Conservation (phyloP, 2,888 invertebrate species). For the Cheilosia soror region DNA sequence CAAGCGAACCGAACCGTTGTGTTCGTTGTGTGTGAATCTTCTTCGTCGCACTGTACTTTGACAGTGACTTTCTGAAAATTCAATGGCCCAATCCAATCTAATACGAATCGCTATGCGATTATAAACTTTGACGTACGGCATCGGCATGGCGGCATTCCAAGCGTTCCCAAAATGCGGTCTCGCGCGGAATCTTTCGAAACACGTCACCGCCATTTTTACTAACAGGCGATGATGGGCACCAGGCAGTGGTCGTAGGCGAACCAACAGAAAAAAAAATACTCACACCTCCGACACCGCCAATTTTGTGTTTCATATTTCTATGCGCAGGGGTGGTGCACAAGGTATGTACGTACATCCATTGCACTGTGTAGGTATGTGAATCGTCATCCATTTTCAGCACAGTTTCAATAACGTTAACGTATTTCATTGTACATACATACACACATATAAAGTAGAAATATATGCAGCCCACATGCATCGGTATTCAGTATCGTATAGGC, state of each 20-base stretch:
- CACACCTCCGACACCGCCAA: constrained; percentile 44
- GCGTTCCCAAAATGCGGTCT: constrained; percentile 58
- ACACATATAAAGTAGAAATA: too few species aligned
- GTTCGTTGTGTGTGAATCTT: background rate
- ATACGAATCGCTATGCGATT: background rate
- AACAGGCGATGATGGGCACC: constrained; percentile 70
- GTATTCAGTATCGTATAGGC: too few species aligned
- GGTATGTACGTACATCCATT: too few species aligned
- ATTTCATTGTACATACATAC: too few species aligned
- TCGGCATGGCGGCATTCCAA: constrained; percentile 43
- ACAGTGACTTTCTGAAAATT: constrained; percentile 3
- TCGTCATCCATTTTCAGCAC: background rate
- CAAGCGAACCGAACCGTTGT: background rate
- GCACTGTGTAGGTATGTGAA: background rate
- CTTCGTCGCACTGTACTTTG: background rate
- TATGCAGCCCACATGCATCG: too few species aligned
- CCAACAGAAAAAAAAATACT: constrained; percentile 26
- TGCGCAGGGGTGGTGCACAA: constrained; percentile 4
- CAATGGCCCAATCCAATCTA: background rate
- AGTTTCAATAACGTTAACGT: too few species aligned
- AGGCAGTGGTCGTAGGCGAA: constrained; percentile 47
- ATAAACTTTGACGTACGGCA: background rate
- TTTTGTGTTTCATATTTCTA: constrained; percentile 25
- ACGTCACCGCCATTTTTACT: constrained; percentile 74
- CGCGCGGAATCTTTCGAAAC: constrained; percentile 72